Percentiles rank a stretch among this genome's conserved stretches.
Conservation (phyloP, 2,797 vertebrate species). For the Pipistrellus kuhlii region DNA sequence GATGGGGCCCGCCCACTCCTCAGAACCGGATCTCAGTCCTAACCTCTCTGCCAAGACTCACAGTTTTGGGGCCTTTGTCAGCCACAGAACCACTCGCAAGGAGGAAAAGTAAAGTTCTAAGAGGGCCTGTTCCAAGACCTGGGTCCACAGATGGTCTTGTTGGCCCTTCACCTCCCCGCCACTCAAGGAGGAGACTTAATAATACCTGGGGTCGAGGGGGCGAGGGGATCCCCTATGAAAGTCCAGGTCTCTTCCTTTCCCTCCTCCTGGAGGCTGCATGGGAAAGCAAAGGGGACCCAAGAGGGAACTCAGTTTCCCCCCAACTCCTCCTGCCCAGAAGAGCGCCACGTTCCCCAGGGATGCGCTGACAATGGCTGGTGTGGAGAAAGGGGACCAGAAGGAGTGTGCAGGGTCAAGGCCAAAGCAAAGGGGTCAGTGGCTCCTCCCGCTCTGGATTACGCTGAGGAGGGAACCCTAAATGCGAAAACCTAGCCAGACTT, state of each 20-base stretch:
- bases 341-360: not conserved
- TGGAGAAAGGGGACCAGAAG: accelerated
- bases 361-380: not conserved
- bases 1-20: not conserved
- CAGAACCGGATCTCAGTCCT: not conserved
- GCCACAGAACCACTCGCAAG: not conserved
- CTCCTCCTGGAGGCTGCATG: not conserved
- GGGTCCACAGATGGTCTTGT: not conserved
- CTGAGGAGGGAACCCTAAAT: not conserved
- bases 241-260: not conserved
- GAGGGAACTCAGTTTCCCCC: not conserved
- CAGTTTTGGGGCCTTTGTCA: not conserved
- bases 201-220: not conserved
- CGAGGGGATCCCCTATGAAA: not conserved
- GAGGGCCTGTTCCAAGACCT: not conserved
- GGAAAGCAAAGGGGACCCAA: not conserved
- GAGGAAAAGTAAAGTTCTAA: not conserved
- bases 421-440: not conserved
- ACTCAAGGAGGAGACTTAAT: not conserved
- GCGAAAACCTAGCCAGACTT: not conserved
- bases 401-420: not conserved
- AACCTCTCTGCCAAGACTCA: not conserved
- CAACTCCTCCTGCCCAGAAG: too few relatives aligned
- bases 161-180: not conserved
- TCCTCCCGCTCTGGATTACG: not conserved